Evolutionary conservation across 2,797 vertebrate genomes (phyloP).

Genomic region (Cryptoprocta ferox): DNA sequence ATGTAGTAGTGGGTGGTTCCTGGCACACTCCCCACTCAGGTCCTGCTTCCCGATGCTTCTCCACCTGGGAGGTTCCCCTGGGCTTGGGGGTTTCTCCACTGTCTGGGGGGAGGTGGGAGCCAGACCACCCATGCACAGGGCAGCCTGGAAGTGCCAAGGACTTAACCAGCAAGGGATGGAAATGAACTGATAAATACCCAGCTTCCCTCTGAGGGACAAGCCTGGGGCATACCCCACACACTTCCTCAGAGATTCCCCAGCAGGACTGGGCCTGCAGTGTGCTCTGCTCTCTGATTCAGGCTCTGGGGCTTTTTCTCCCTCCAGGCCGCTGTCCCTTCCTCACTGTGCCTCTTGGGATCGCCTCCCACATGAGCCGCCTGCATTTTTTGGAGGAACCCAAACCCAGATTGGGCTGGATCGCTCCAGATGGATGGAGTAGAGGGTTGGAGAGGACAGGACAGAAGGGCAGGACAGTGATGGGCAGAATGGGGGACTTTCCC

Average conservation of each 20-base stretch:
- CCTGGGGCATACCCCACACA: fast-evolving
- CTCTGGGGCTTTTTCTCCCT: background rate
- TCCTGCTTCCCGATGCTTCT: background rate
- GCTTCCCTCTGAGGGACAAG: background rate
- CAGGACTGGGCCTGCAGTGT: background rate
- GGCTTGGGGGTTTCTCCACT: background rate
- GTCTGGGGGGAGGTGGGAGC: no score
- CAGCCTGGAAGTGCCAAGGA: background rate
- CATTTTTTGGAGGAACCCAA: fast-evolving
- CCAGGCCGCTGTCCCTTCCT: fast-evolving
- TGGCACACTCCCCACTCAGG: no score
- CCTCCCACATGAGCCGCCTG: background rate
- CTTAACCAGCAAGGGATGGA: background rate
- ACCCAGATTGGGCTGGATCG: constrained; percentile 50
- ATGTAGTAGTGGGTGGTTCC: background rate
- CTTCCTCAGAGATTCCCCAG: background rate
- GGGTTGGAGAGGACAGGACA: background rate
- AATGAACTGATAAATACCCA: background rate
- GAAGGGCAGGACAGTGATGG: background rate
- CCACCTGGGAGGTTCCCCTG: background rate
- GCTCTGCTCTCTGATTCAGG: background rate
- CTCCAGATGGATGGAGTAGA: no score
- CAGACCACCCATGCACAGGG: background rate
- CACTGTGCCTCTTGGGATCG: background rate
- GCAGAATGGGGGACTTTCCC: background rate